Base-by-base conservation (phyloP, 1,140 invertebrate species). In the Heliconius himera region DNA sequence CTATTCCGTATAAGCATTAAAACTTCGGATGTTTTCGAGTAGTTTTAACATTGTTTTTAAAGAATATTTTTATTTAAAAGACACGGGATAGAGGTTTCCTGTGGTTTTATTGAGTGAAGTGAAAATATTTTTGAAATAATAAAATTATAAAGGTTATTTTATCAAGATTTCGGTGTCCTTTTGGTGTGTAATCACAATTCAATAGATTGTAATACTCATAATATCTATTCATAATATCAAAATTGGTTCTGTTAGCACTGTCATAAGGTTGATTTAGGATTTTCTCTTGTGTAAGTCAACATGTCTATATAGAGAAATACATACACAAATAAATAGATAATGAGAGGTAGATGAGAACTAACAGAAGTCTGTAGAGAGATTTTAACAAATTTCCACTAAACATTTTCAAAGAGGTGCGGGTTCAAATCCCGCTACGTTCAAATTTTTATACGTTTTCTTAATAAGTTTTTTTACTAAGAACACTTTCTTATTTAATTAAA, bases 31-130 rank as follows among this genome's bases (percentile, higher is more conserved):
- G 22, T 66, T 66, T 22, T 66, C 11, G 1, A 13, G 26, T 66
- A 66, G 60, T 66, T 66, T 66, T 16, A 6, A 6, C 22, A 29
- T 18, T 66, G 26, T 66, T 66, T 66, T 29, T 11, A 16, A 29
- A 66, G n/a, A 66, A 66, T 29, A 66, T 60, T 66, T 66, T 66
- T 66, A 29, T 66, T 66, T 66, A 26, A 66, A 66, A 29, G 60
- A 26, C 8, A 29, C 11, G 22, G 13, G 41, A 46, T 1, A 66
- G 26, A 29, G 60, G 11, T 22, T 56, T 22, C 18, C 54, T n/a
- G 13, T 22, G 22, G 1, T 16, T 29, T 66, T 66, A 1, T 66
- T 29, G 26, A 66, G n/a, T 5, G 22, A n/a, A 56, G 8, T 6
- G n/a, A 56, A 56, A 11, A 66, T n/a, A 66, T 1, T 66, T 13